Evolutionary conservation across 30 jellyfish, hydroid and myxozoan genomes (phyloP).

Genomic region (Cassiopea xamachana): DNA sequence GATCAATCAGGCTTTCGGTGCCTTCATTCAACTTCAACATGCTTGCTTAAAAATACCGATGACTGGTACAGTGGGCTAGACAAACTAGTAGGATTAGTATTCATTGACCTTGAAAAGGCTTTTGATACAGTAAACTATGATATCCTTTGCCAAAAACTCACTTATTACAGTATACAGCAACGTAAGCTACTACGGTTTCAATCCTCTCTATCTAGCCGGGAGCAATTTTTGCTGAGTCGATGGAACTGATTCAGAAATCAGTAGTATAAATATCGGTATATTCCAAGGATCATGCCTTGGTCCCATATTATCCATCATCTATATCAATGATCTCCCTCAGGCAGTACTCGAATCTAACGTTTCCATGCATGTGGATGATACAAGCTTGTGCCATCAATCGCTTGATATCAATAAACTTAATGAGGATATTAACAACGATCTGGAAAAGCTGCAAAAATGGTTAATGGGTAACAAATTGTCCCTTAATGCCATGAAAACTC

Average conservation of each 20-base stretch:
- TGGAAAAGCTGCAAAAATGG: not conserved
- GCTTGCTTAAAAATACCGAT: slow-evolving; percentile 4
- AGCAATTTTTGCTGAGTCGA: not conserved
- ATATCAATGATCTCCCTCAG: not conserved
- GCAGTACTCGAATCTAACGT: not conserved
- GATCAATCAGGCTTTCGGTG: slow-evolving; percentile 11
- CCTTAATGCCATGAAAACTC: not conserved
- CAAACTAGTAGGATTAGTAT: slow-evolving; percentile 7
- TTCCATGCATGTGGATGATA: not conserved
- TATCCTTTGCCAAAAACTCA: not conserved
- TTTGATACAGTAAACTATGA: not conserved
- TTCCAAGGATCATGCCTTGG: not conserved
- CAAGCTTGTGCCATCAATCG: not conserved
- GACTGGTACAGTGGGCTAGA: slow-evolving; percentile 1
- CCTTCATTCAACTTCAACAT: slow-evolving; percentile 20
- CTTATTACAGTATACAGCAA: not conserved
- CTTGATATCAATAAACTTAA: not conserved
- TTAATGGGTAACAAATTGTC: not conserved
- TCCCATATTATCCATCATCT: not conserved
- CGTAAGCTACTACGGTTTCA: not conserved
- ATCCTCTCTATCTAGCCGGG: not conserved
- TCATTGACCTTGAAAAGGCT: not conserved
- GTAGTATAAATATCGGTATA: not conserved
- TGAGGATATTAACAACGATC: not conserved
- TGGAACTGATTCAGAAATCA: not conserved